Percentiles rank a stretch among this genome's conserved stretches.
Conservation (phyloP, 2,113 vertebrate species). For the Leucosticte australis region DNA sequence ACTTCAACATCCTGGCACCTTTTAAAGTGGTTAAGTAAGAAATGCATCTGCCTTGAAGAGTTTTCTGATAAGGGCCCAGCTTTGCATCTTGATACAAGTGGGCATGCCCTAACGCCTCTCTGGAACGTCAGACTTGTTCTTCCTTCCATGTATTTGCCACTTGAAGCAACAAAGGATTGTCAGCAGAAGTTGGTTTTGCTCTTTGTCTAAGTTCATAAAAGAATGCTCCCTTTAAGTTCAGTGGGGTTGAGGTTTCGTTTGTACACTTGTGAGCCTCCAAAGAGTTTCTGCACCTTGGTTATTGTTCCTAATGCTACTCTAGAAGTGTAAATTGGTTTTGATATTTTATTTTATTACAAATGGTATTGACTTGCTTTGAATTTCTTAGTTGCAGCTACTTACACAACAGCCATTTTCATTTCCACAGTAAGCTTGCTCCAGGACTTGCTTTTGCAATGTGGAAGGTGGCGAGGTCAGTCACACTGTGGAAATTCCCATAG, state of each 20-base stretch:
- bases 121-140: neutral
- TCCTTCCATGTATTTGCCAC: neutral
- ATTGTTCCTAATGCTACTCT: neutral
- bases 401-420: neutral
- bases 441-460: neutral
- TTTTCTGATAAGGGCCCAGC: neutral
- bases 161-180: neutral
- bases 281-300: neutral
- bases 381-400: neutral
- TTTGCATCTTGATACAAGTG: neutral
- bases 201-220: neutral
- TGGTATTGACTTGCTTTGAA: neutral
- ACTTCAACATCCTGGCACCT: neutral
- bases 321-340: neutral
- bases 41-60: neutral
- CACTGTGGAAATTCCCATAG: neutral
- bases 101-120: neutral
- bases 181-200: constrained; percentile 9
- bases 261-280: neutral
- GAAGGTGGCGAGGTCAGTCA: neutral
- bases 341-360: neutral
- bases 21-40: neutral
- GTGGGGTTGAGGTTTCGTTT: neutral
- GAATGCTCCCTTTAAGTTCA: neutral
- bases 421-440: neutral